phyloP scores from a whole-genome alignment of 2,888 invertebrate species.

The Acanthacorydalis orientalis region DNA sequence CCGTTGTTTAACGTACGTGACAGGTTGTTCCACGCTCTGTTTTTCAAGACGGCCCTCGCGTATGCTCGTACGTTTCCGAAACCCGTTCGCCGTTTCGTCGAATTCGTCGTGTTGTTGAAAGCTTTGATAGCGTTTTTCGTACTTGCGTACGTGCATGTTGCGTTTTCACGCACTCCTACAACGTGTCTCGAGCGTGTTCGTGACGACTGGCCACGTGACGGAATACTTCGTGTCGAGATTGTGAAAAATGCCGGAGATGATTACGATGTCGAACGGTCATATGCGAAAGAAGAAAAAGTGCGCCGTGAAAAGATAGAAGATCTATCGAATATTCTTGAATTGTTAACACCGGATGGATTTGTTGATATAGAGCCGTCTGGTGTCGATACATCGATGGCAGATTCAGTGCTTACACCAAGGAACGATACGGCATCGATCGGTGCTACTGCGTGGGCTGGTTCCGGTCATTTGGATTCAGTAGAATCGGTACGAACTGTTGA shows the following conservation, averaged over 20 bases:
- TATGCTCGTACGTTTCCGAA: slow-evolving; percentile 85
- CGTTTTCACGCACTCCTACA: slow-evolving; percentile 82
- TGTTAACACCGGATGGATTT: slow-evolving; percentile 49
- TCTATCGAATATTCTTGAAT: slow-evolving; percentile 38
- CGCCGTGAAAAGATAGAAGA: slow-evolving; percentile 45
- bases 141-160: slow-evolving; percentile 86
- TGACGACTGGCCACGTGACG: slow-evolving; percentile 86
- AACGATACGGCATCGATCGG: too few species aligned
- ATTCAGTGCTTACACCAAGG: too few species aligned
- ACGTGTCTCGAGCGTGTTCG: slow-evolving; percentile 82
- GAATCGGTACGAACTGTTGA: not conserved
- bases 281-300: slow-evolving; percentile 62
- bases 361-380: slow-evolving; percentile 51
- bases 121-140: slow-evolving; percentile 76
- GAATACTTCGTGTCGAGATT: slow-evolving; percentile 85
- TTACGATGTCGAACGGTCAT: slow-evolving; percentile 67
- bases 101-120: slow-evolving; percentile 66
- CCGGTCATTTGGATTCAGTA: not conserved
- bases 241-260: slow-evolving; percentile 49
- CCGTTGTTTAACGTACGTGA: slow-evolving; percentile 76
- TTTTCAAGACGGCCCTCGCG: slow-evolving; percentile 78
- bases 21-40: slow-evolving; percentile 84
- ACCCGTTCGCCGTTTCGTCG: slow-evolving; percentile 64
- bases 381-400: slow-evolving; percentile 21
- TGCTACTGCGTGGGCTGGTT: slow-evolving; percentile 17